These are phyloP conservation scores for Philaethria dido DNA, from an alignment of 2,888 invertebrate species.

Conservation along the genomic window DNA sequence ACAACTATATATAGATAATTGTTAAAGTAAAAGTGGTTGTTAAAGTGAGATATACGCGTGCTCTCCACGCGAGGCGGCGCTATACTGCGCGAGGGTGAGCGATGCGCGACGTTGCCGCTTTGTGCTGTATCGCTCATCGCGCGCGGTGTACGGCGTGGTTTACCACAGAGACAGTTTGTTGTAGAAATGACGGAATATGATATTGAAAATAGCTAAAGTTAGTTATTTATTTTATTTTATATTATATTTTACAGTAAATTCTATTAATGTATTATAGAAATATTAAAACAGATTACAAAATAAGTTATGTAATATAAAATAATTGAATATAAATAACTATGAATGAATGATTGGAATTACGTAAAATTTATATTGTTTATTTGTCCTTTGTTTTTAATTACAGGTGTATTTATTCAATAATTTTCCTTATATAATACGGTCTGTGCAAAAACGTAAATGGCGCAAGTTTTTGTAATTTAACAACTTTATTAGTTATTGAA, in stretches of 20 bases:
- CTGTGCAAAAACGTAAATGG: no score
- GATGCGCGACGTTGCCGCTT: slow-evolving; percentile 64
- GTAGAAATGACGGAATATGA: slow-evolving; percentile 9
- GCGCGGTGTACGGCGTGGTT: slow-evolving; percentile 64
- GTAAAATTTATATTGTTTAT: not conserved
- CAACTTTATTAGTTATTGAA: no score
- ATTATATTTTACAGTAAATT: not conserved
- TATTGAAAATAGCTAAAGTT: not conserved
- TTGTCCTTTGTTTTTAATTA: no score
- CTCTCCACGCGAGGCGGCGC: slow-evolving; percentile 57
- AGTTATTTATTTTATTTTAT: not conserved
- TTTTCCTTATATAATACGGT: no score
- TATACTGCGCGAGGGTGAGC: slow-evolving; percentile 69
- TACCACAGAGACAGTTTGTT: slow-evolving; percentile 47
- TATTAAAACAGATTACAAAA: no score
- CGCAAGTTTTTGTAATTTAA: no score
- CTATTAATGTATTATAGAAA: no score
- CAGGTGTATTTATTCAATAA: no score
- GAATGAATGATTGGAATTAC: no score
- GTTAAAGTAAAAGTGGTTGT: not conserved
- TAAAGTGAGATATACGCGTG: slow-evolving; percentile 49
- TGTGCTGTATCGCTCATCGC: slow-evolving; percentile 60
- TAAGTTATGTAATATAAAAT: no score
- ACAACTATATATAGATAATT: not conserved
- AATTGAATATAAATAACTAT: no score